Evolutionary conservation across 1,140 invertebrate genomes (phyloP).

Genomic region (Epicauta chinensis): DNA sequence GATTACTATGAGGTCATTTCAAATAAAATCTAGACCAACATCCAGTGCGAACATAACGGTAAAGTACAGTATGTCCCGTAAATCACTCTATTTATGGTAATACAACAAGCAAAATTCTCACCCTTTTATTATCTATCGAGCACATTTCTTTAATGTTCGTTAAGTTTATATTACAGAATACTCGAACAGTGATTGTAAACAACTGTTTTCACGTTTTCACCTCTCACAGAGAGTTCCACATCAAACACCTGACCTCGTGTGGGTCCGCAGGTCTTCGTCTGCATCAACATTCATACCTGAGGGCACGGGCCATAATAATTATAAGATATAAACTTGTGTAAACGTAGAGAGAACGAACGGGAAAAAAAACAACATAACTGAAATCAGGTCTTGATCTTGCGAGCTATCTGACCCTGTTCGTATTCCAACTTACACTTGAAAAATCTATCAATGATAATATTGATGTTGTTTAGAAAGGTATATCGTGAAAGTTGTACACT

Average conservation of each 20-base stretch:
- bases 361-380: no score
- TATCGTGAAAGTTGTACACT: slow-evolving; percentile 10
- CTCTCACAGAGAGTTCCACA: slow-evolving; percentile 19
- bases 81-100: background rate
- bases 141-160: slow-evolving; percentile 10
- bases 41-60: background rate
- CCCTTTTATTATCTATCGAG: background rate
- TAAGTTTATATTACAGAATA: slow-evolving; percentile 9
- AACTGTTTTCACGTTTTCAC: slow-evolving; percentile 24
- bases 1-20: no score
- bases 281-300: slow-evolving; percentile 16
- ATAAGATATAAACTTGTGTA: background rate
- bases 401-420: no score
- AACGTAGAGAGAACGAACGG: background rate
- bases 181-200: slow-evolving; percentile 28
- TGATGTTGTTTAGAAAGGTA: slow-evolving; percentile 13
- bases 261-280: slow-evolving; percentile 19
- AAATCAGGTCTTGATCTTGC: no score
- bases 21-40: background rate
- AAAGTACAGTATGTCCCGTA: background rate
- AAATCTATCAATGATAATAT: background rate
- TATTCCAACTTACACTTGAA: background rate
- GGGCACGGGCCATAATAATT: slow-evolving; percentile 16
- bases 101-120: background rate
- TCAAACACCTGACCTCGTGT: slow-evolving; percentile 24